Evolutionary conservation across 2,888 invertebrate genomes (phyloP).

Genomic region (Lasioglossum malachurum): DNA sequence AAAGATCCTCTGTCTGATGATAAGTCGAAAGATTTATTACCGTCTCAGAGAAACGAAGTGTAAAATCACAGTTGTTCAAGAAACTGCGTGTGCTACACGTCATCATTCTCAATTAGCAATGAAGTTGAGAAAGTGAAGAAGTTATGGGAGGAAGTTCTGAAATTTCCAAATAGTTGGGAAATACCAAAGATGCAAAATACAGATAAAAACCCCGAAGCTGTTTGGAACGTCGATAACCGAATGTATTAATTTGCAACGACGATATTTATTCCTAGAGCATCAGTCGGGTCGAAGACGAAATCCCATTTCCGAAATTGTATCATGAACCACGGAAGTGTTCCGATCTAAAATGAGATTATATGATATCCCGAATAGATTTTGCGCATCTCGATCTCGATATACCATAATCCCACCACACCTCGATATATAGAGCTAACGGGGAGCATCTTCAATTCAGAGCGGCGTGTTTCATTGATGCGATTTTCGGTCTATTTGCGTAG

Average conservation of each 20-base stretch:
- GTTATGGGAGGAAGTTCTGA: not conserved
- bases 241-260: not conserved
- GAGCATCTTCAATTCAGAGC: not conserved
- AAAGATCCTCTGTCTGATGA: too few relatives aligned
- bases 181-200: not conserved
- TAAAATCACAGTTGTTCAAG: not conserved
- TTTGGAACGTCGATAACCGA: not conserved
- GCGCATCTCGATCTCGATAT: not conserved
- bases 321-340: not conserved
- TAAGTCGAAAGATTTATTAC: not conserved
- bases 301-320: not conserved
- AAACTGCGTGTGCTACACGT: not conserved
- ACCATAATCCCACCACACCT: not conserved
- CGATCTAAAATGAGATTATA: not conserved
- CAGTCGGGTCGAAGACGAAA: not conserved
- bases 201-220: not conserved
- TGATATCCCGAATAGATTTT: not conserved
- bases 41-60: not conserved
- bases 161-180: not conserved
- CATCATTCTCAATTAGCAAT: not conserved
- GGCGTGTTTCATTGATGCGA: not conserved
- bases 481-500: not conserved
- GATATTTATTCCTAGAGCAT: not conserved
- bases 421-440: not conserved
- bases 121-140: not conserved